Percentiles rank a stretch among this genome's conserved stretches.
Evolutionary conservation across 2,113 vertebrate genomes (phyloP).

Genomic region (Beaufortia kweichowensis): DNA sequence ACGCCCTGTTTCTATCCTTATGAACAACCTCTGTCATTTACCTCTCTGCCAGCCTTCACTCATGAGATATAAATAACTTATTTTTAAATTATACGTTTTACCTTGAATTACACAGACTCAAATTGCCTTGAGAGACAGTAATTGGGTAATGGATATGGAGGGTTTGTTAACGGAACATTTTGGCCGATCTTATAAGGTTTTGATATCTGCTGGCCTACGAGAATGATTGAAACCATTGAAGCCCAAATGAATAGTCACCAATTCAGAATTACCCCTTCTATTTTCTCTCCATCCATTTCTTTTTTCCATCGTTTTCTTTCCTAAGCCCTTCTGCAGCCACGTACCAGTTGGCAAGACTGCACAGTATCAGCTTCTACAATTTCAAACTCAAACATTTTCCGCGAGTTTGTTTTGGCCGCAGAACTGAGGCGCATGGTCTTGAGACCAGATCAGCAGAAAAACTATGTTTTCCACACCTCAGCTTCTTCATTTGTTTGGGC

Average conservation of each 20-base stretch:
- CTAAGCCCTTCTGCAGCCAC: conserved; percentile 8
- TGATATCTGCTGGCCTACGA: conserved; percentile 24
- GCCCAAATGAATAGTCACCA: conserved; percentile 30
- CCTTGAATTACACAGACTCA: conserved; percentile 34
- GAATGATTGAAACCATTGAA: conserved; percentile 40
- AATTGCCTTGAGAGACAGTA: conserved; percentile 10
- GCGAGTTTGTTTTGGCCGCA: conserved; percentile 42
- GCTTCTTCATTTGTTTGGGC: conserved; percentile 17
- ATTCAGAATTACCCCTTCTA: background rate
- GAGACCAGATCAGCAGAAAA: conserved; percentile 40
- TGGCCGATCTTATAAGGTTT: conserved; percentile 30
- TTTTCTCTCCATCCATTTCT: background rate
- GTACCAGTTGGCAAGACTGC: conserved; percentile 6
- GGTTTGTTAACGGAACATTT: conserved; percentile 34
- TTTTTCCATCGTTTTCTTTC: conserved; percentile 36
- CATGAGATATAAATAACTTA: conserved; percentile 38
- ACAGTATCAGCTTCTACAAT: conserved; percentile 31
- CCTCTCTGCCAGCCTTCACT: conserved; percentile 1
- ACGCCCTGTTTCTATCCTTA: conserved; percentile 6
- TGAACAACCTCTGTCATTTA: conserved; percentile 50
- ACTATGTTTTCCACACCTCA: conserved; percentile 11
- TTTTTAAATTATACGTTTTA: conserved; percentile 55
- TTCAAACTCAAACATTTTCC: conserved; percentile 32
- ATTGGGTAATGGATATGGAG: conserved; percentile 44
- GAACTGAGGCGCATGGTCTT: conserved; percentile 28